Evolutionary conservation across 1,140 invertebrate genomes (phyloP).

Genomic region (Micrasema longulum): DNA sequence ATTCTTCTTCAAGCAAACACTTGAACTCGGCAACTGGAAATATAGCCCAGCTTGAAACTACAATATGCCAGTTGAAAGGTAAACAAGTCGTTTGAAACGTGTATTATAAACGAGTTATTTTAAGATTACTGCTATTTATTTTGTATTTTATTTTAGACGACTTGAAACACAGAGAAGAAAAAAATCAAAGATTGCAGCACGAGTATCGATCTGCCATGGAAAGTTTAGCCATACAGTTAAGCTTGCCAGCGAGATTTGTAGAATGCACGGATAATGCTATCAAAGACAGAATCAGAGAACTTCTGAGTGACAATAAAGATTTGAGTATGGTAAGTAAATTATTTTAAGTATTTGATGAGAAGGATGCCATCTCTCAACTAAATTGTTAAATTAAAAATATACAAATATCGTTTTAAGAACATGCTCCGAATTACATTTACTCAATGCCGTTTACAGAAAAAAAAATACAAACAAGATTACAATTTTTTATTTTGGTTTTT

Average conservation of each 20-base stretch:
- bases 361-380: too few relatives aligned
- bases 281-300: slow-evolving; percentile 81
- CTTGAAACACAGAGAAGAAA: slow-evolving; percentile 76
- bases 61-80: slow-evolving; percentile 78
- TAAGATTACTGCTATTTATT: background rate
- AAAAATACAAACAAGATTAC: too few relatives aligned
- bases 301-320: slow-evolving; percentile 80
- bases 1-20: slow-evolving; percentile 72
- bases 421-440: too few relatives aligned
- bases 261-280: slow-evolving; percentile 81
- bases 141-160: slow-evolving; percentile 71
- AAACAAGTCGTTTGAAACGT: slow-evolving; percentile 29
- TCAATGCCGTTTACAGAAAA: too few relatives aligned
- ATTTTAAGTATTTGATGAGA: too few relatives aligned
- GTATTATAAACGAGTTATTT: background rate
- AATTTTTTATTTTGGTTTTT: too few relatives aligned
- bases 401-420: too few relatives aligned
- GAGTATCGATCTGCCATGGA: slow-evolving; percentile 76
- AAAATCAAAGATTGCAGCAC: slow-evolving; percentile 72
- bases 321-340: slow-evolving; percentile 71
- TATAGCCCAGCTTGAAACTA: slow-evolving; percentile 75
- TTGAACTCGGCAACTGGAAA: slow-evolving; percentile 75
- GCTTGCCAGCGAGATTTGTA: slow-evolving; percentile 76
- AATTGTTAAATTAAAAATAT: too few relatives aligned
- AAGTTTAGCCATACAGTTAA: slow-evolving; percentile 75